These are phyloP conservation scores for Anser brachyrhynchus DNA, from an alignment of 2,113 vertebrate species.

Conservation along the genomic window DNA sequence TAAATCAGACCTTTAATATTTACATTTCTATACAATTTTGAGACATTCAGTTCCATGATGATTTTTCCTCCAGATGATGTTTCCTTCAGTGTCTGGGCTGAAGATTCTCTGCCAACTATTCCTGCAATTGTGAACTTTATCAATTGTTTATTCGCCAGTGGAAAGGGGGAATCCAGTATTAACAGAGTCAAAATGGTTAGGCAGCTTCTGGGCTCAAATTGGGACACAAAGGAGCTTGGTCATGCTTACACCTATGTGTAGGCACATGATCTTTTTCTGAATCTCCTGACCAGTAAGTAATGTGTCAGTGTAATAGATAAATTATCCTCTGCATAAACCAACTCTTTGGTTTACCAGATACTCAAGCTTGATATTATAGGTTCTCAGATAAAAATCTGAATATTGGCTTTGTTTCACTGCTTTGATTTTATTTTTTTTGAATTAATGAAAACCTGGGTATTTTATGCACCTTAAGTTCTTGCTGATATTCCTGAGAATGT, in stretches of 20 bases:
- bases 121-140: background rate
- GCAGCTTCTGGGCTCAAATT: background rate
- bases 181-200: background rate
- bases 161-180: background rate
- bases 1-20: background rate
- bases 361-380: accelerated
- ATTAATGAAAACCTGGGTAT: background rate
- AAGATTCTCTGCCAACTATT: background rate
- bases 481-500: background rate
- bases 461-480: background rate
- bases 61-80: background rate
- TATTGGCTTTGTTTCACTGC: background rate
- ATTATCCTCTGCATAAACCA: background rate
- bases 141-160: background rate
- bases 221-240: background rate
- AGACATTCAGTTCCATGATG: background rate
- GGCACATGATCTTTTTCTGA: background rate
- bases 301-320: background rate
- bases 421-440: background rate
- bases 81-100: background rate
- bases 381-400: background rate
- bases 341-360: background rate
- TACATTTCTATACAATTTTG: background rate
- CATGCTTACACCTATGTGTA: accelerated
- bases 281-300: background rate